These are phyloP conservation scores for Artibeus lituratus DNA, from an alignment of 2,797 vertebrate species.

Conservation along the genomic window DNA sequence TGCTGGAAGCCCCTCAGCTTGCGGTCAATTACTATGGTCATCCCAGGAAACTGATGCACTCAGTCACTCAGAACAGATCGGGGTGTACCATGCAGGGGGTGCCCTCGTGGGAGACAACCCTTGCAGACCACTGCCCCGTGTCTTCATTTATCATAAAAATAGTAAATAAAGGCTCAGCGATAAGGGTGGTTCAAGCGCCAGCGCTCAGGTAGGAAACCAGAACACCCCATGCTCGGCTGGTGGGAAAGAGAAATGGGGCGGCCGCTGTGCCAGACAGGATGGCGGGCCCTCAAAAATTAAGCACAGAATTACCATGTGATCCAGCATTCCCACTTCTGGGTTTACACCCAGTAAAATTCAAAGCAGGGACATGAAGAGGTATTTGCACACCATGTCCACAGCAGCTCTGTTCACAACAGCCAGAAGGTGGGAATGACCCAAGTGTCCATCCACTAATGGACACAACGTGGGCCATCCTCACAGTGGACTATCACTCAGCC, in stretches of 20 bases:
- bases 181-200: neutral
- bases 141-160: neutral
- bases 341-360: neutral
- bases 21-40: no score
- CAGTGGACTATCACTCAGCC: no score
- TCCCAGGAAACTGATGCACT: neutral
- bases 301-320: neutral
- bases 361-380: neutral
- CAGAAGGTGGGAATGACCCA: no score
- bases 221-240: accelerated
- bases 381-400: no score
- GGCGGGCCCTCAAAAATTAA: neutral
- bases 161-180: neutral
- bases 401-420: no score
- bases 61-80: neutral
- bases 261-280: no score
- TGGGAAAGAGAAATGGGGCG: accelerated
- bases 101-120: neutral
- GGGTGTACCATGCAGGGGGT: neutral
- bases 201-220: neutral
- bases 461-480: no score
- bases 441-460: no score
- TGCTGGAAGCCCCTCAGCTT: neutral
- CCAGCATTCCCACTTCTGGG: neutral
- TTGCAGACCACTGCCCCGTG: accelerated